Percentiles rank a stretch among this genome's conserved stretches.
Conservation (phyloP, 2,113 vertebrate species). For the Dicaeum eximium region DNA sequence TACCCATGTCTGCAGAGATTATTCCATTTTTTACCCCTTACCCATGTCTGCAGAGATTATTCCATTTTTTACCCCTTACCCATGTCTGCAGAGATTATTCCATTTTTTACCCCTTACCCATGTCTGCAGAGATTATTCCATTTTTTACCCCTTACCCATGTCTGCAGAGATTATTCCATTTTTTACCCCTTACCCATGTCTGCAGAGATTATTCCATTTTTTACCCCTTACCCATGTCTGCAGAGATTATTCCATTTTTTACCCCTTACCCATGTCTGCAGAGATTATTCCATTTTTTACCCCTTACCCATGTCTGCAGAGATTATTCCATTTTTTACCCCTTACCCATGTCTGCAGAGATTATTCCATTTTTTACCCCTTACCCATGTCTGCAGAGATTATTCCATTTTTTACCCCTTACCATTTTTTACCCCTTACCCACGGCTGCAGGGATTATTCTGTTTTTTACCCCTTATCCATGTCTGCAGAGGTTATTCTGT, state of each 20-base stretch:
- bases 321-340: neutral
- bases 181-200: neutral
- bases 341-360: accelerated
- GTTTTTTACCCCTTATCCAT: neutral
- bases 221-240: neutral
- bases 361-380: neutral
- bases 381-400: too few species aligned
- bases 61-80: neutral
- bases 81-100: too few species aligned
- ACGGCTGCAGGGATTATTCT: too few species aligned
- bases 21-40: neutral
- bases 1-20: too few species aligned
- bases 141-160: neutral
- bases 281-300: neutral
- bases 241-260: neutral
- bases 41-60: too few species aligned
- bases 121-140: too few species aligned
- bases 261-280: neutral
- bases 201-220: too few species aligned
- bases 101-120: neutral
- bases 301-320: neutral
- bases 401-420: neutral
- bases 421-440: neutral
- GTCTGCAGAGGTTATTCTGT: neutral
- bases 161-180: too few species aligned